phyloP scores from a whole-genome alignment of 1,140 invertebrate genomes.

The Cardiocondyla obscurior region DNA sequence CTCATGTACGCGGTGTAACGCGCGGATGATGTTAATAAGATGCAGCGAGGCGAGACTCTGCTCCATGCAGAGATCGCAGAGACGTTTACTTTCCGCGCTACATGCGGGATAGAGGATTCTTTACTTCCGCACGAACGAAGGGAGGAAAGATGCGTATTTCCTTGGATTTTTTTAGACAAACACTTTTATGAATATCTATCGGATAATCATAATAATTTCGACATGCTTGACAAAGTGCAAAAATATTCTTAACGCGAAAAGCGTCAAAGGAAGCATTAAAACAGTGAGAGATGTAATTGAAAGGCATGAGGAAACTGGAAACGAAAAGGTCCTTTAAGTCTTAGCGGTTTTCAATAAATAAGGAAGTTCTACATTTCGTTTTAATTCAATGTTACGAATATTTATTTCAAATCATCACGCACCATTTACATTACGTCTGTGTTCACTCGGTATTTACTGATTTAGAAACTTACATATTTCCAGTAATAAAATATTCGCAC shows the following conservation, averaged over 20 bases:
- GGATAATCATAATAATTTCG: neutral
- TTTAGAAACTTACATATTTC: too few species aligned
- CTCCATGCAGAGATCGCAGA: slow-evolving; percentile 27
- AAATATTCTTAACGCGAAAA: neutral
- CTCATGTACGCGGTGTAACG: slow-evolving; percentile 36
- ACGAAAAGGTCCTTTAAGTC: neutral
- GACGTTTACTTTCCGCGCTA: slow-evolving; percentile 33
- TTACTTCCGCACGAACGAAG: neutral
- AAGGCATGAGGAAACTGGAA: neutral
- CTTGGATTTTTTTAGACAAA: neutral
- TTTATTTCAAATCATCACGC: too few species aligned
- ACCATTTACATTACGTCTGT: too few species aligned
- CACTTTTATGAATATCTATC: neutral
- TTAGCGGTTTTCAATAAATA: neutral
- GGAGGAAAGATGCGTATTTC: neutral
- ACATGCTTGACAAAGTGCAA: neutral
- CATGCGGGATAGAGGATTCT: slow-evolving; percentile 5
- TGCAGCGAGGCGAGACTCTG: slow-evolving; percentile 49
- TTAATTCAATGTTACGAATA: neutral
- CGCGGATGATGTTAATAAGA: slow-evolving; percentile 50
- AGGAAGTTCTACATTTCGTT: neutral
- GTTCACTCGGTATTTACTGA: too few species aligned
- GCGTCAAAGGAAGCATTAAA: neutral
- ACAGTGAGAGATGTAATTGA: neutral
- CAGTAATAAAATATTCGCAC: neutral